phyloP scores from a whole-genome alignment of 2,113 vertebrate species.

The Podarcis raffonei region DNA sequence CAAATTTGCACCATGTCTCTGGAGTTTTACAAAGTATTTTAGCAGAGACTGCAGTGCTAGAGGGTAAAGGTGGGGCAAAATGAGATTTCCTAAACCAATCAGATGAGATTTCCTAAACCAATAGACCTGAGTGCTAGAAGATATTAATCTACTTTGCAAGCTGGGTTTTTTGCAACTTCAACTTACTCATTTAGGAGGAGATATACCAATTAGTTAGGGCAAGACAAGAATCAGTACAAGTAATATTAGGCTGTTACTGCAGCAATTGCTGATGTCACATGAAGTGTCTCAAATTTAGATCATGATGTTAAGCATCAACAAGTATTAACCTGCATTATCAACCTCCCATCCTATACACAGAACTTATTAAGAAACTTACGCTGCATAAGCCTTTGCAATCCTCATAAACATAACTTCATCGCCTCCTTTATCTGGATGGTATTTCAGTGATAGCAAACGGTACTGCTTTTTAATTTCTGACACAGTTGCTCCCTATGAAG shows the following conservation, averaged over 20 bases:
- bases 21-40: neutral
- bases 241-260: neutral
- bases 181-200: neutral
- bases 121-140: neutral
- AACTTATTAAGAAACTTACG: constrained; percentile 81
- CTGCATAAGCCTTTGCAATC: constrained; percentile 95
- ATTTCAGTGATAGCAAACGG: constrained; percentile 89
- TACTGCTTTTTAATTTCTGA: constrained; percentile 97
- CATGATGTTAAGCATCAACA: neutral
- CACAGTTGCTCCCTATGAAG: constrained; percentile 86
- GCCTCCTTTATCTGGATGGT: constrained; percentile 96
- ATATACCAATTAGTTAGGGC: neutral
- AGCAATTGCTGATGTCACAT: neutral
- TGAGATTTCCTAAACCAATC: neutral
- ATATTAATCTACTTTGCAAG: neutral
- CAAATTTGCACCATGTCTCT: neutral
- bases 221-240: neutral
- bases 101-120: neutral
- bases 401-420: constrained; percentile 96
- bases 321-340: neutral
- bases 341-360: neutral
- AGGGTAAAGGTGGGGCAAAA: neutral
- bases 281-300: neutral
- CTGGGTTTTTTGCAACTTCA: neutral
- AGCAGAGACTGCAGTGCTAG: neutral